Evolutionary conservation across 2,888 invertebrate genomes (phyloP), one percentile per base, ranked within the genome.

Genomic region (Vanessa cardui): DNA sequence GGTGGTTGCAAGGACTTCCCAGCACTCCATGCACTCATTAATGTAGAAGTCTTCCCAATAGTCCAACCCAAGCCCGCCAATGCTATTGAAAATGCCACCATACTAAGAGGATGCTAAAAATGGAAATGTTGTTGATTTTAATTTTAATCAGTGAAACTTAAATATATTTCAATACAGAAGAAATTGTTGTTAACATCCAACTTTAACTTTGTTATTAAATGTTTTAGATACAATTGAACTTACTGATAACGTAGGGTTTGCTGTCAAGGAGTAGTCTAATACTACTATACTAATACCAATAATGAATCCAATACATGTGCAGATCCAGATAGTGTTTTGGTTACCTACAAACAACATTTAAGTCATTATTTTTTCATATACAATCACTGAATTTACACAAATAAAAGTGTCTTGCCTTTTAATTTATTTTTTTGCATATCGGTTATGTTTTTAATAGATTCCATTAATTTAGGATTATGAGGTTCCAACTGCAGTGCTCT

Each of bases 271-370:
- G 76, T 94, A 95, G 85, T 96, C 96, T 67, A 95, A 93, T 73
- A 96, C 93, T 63, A 96, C 95, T 73, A 96, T 93, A 60, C 92
- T 87, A 71, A 96, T 95, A 39, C 96, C 96, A 69, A 95, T 78
- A 70, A 96, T 94, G 65, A 96, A 93, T 9, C 96, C 96, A 74
- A 96, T 86, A 61, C 96, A 96, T 70, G 96, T 95, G 72, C 96
- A 95, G 50, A 96, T 89, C 96, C 96, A 96, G 56, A 96, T 95
- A 69, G 95, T 93, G 81, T 95, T 96, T 78, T 95, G 94, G 82
- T 95, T 95, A 72, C 93, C 96, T 95, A 84, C 68, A 93, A 93
- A 66, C 3, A 26, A 26, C 26, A 20, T 7, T 50, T 8, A 58
- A 46, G 12, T 26, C 1, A 52, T 47, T 6, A 7, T 26, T 52